These are phyloP conservation scores for Acleris laterana DNA, from an alignment of 2,888 invertebrate species.

Conservation along the genomic window DNA sequence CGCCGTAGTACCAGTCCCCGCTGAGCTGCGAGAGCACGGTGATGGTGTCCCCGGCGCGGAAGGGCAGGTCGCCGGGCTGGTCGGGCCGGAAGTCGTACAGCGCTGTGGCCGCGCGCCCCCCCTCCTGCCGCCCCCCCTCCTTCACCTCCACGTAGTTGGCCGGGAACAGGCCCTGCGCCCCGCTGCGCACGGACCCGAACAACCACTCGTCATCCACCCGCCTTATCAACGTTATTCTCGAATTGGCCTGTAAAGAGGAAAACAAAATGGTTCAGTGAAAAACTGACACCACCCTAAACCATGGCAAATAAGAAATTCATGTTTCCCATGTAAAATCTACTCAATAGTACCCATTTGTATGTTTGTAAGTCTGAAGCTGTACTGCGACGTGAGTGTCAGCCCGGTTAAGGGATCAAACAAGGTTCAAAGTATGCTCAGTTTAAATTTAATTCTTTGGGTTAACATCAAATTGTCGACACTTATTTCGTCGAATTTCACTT, in stretches of 20 bases:
- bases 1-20: slow-evolving; percentile 91
- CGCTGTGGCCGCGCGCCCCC: slow-evolving; percentile 79
- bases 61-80: slow-evolving; percentile 70
- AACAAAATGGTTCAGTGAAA: slow-evolving; percentile 14
- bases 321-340: no score
- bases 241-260: slow-evolving; percentile 85
- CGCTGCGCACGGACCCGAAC: slow-evolving; percentile 87
- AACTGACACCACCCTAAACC: no score
- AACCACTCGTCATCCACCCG: slow-evolving; percentile 92
- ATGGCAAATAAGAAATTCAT: no score
- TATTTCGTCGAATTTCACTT: no score
- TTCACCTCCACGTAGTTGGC: slow-evolving; percentile 90
- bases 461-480: no score
- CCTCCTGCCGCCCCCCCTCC: slow-evolving; percentile 85
- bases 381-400: no score
- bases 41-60: slow-evolving; percentile 76
- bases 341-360: no score
- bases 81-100: slow-evolving; percentile 89
- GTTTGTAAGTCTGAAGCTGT: no score
- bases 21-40: slow-evolving; percentile 87
- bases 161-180: slow-evolving; percentile 92
- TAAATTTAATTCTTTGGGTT: no score
- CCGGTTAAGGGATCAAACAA: no score
- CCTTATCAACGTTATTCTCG: slow-evolving; percentile 88
- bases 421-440: no score